These are phyloP conservation scores for Drosophila prostipennis DNA, from an alignment of 2,888 invertebrate species.

Conservation along the genomic window DNA sequence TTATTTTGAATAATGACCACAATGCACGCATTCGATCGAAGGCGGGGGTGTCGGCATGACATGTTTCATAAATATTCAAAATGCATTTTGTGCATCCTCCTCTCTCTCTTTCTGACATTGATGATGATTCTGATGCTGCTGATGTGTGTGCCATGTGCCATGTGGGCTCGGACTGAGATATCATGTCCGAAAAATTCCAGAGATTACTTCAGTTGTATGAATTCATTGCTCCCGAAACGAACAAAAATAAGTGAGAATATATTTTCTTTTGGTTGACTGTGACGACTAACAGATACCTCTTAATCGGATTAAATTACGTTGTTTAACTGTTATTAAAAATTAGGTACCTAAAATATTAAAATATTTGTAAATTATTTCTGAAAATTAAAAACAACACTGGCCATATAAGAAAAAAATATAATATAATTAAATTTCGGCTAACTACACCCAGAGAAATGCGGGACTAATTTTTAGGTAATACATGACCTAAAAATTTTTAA, in stretches of 20 bases:
- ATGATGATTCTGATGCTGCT: conserved; percentile 43
- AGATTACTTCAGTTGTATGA: conserved; percentile 41
- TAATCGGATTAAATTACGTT: background rate
- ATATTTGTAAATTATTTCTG: too few relatives aligned
- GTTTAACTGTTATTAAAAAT: too few relatives aligned
- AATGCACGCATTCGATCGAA: conserved; percentile 52
- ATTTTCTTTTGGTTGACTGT: too few relatives aligned
- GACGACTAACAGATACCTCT: background rate
- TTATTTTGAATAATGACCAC: conserved; percentile 67
- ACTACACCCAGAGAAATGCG: too few relatives aligned
- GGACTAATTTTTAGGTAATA: too few relatives aligned
- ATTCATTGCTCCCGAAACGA: conserved; percentile 33
- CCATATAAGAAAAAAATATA: too few relatives aligned
- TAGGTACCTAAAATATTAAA: too few relatives aligned
- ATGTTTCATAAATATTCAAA: conserved; percentile 69
- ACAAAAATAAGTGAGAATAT: background rate
- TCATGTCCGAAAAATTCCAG: conserved; percentile 36
- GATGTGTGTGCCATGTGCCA: conserved; percentile 13
- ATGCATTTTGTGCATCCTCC: conserved; percentile 28
- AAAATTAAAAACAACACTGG: too few relatives aligned
- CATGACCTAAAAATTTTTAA: too few relatives aligned
- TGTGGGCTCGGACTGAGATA: conserved; percentile 24
- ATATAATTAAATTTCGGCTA: too few relatives aligned
- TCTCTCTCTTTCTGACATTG: conserved; percentile 41
- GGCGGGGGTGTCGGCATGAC: conserved; percentile 5